Percentiles rank a stretch among this genome's conserved stretches.
These are phyloP conservation scores for Pseudomyrmex dendroicus DNA, from an alignment of 1,140 invertebrate genomes.

Conservation along the genomic window DNA sequence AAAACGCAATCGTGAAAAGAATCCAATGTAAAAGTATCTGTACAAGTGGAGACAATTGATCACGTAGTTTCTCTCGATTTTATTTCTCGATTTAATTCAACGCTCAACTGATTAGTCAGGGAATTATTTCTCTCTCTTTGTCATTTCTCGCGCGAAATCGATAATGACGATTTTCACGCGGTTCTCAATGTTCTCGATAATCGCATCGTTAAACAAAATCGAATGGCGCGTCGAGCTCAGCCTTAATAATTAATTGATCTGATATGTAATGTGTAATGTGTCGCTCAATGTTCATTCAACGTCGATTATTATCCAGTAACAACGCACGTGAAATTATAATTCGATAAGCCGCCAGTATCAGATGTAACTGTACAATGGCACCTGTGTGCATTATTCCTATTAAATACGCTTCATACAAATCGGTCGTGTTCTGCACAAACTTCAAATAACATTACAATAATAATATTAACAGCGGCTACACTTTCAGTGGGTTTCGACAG, in stretches of 20 bases:
- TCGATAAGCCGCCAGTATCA: slow-evolving; percentile 44
- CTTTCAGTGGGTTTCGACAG: not conserved
- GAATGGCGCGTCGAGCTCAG: not conserved
- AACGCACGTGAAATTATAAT: slow-evolving; percentile 44
- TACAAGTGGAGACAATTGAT: not conserved
- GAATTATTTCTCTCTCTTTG: not conserved
- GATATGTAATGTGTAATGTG: slow-evolving; percentile 38
- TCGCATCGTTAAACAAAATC: slow-evolving; percentile 17
- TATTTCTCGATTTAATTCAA: not conserved
- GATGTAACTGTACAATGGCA: slow-evolving; percentile 34
- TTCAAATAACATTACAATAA: slow-evolving; percentile 26
- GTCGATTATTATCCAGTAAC: slow-evolving; percentile 35
- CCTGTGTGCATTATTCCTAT: slow-evolving; percentile 7
- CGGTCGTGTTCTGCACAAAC: slow-evolving; percentile 4
- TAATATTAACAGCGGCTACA: not conserved
- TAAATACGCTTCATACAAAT: slow-evolving; percentile 13
- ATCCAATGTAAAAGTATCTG: not conserved
- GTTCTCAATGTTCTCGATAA: slow-evolving; percentile 17
- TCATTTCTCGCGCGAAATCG: not conserved
- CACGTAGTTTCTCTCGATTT: slow-evolving; percentile 8
- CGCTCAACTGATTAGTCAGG: not conserved
- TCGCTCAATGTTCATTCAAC: slow-evolving; percentile 28
- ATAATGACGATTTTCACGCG: slow-evolving; percentile 21
- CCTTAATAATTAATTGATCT: slow-evolving; percentile 40
- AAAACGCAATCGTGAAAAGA: not conserved